phyloP scores from a whole-genome alignment of 2,888 invertebrate species.

The Liodrosophila aerea region DNA sequence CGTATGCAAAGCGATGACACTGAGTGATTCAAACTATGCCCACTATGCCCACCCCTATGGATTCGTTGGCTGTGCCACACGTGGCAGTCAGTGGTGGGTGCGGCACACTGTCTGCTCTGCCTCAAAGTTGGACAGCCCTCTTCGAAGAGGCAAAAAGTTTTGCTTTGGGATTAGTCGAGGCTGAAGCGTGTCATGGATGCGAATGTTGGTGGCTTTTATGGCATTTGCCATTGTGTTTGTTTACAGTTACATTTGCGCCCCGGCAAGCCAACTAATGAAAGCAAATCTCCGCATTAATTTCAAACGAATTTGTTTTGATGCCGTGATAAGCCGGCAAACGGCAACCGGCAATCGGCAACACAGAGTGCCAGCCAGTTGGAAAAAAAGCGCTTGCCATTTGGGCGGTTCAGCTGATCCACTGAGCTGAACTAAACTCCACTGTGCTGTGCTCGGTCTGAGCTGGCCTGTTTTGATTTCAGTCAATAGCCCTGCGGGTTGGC shows the following conservation, averaged over 20 bases:
- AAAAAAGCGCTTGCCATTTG: constrained; percentile 66
- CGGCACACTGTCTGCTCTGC: constrained; percentile 23
- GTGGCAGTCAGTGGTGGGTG: constrained; percentile 58
- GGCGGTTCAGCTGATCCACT: constrained; percentile 38
- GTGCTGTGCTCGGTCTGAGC: constrained; percentile 21
- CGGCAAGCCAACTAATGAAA: constrained; percentile 75
- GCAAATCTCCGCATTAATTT: constrained; percentile 81
- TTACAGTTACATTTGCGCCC: constrained; percentile 69
- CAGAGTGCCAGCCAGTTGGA: neutral
- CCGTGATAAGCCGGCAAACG: constrained; percentile 75
- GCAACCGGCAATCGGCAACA: constrained; percentile 43
- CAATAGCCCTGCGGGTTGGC: constrained; percentile 73
- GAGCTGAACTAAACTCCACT: neutral
- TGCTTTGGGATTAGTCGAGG: constrained; percentile 68
- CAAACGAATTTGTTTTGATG: constrained; percentile 81
- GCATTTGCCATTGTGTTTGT: constrained; percentile 61
- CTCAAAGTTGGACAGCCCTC: constrained; percentile 42
- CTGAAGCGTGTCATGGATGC: constrained; percentile 55
- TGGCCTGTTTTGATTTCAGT: constrained; percentile 72
- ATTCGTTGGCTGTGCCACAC: constrained; percentile 6
- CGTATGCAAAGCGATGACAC: constrained; percentile 68
- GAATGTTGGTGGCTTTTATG: constrained; percentile 45
- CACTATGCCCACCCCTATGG: too few species aligned
- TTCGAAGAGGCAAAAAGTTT: constrained; percentile 64
- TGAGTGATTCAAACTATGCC: constrained; percentile 67